Evolutionary conservation across 2,113 vertebrate genomes (phyloP), one percentile per base, ranked within the genome.

Genomic region (Numenius arquata): DNA sequence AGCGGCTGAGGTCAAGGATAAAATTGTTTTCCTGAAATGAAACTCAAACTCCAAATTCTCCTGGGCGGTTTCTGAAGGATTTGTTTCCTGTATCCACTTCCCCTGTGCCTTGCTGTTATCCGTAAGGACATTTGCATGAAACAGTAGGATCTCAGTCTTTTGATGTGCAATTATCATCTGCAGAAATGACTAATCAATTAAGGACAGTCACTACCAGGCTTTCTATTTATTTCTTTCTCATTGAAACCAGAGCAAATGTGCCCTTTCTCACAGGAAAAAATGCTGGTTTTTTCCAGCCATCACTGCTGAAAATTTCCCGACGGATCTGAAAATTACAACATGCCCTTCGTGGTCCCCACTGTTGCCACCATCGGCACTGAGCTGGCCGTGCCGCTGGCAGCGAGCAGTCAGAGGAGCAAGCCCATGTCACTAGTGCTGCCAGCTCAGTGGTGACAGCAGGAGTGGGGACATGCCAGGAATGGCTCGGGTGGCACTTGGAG

Each of bases 111-210:
- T 12, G 53, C 92, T 88, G 90, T 29, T 87, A 43, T 68, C 78
- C 1, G 2, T 48, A 55, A 89, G 92, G 95, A 95, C 82, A 77
- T 89, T 95, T 96, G 89, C 89, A 93, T 88, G 93, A 82, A 93
- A 72, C 92, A 95, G 95, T 72, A 76, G 91, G 92, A 95, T 94
- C 86, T 90, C 88, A 90, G 89, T 20, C 91, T 85, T 95, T 83
- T 95, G 84, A 95, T 95, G 94, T 96, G 89, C 91, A 96, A 96
- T 96, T 96, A 97, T 93, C 91, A 96, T 95, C 94, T 95, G 96
- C 95, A 96, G 96, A 96, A 96, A 96, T 96, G 96, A 96, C 94
- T 96, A 96, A 96, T 96, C 94, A 96, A 96, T 97, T 95, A 96
- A 95, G 91, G 93, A 91, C 93, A 96, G 96, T 85, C 93, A 96